These are phyloP conservation scores for Eufriesea mexicana DNA, from an alignment of 1,140 invertebrate genomes.

Conservation along the genomic window DNA sequence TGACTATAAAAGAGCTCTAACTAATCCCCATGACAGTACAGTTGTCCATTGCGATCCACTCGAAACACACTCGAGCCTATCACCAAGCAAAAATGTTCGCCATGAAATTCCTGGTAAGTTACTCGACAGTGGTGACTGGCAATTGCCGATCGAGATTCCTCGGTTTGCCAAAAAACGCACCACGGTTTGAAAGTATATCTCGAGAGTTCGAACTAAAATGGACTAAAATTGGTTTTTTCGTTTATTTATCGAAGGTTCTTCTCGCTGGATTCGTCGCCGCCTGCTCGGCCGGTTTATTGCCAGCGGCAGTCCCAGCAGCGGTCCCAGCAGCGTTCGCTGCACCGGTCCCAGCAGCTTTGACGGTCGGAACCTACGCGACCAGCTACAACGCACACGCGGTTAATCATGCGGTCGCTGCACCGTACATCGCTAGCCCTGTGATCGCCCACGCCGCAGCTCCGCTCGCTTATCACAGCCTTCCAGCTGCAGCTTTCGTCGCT, in stretches of 20 bases:
- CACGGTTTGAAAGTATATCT: too few relatives aligned
- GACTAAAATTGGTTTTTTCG: background rate
- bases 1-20: conserved; percentile 70
- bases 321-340: conserved; percentile 79
- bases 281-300: conserved; percentile 70
- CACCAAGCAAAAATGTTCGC: conserved; percentile 82
- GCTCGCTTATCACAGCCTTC: conserved; percentile 64
- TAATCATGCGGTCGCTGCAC: conserved; percentile 85
- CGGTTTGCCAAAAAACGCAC: too few relatives aligned
- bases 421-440: conserved; percentile 80
- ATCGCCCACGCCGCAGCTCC: conserved; percentile 76
- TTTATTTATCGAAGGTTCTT: conserved; percentile 80
- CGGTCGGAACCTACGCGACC: conserved; percentile 84
- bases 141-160: background rate
- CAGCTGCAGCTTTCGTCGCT: conserved; percentile 57
- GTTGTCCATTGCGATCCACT: conserved; percentile 71
- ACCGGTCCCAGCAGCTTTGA: conserved; percentile 82
- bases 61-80: conserved; percentile 70
- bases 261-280: conserved; percentile 79
- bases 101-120: conserved; percentile 84
- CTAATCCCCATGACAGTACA: conserved; percentile 74
- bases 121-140: background rate
- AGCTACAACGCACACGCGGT: conserved; percentile 85
- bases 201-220: too few relatives aligned
- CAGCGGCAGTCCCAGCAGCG: conserved; percentile 76